Evolutionary conservation across 2,888 invertebrate species (phyloP), one percentile per base, ranked within the genome.

Genomic region (Cataglyphis cursor): DNA sequence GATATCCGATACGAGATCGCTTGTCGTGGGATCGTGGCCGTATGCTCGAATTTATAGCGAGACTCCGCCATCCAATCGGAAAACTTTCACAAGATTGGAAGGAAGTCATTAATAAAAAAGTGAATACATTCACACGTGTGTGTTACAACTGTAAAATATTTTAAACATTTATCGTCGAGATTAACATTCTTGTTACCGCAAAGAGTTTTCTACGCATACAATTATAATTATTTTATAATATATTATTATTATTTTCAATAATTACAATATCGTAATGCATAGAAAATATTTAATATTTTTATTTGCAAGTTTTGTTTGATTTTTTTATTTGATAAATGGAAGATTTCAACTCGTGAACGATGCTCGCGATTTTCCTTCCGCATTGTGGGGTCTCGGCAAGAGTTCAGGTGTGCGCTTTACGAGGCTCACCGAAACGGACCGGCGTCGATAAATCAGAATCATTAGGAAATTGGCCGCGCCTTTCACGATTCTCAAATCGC

Each of bases 391-490:
- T 88, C 88, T 57, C 51, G 59, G 35, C 48, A 48, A 54, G 59
- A 44, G 38, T 57, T 51, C 41, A 64, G 31, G 66, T 59, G 57
- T n/a, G 68, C 51, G 68, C 51, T 62, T 85, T 84, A 61, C 80
- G 48, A 44, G 65, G 82, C 82, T 81, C 70, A 85, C 82, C 85
- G 87, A 87, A 89, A 88, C 88, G 82, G 83, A 76, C 86, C 73
- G 73, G 64, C 72, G 83, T 57, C 82, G 72, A 88, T 92, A 92
- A 92, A 92, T 92, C 92, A 92, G 90, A 87, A 91, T 92, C 91
- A 91, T 92, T 92, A 92, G 88, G 82, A 84, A 89, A 92, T 92
- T 89, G 89, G 90, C 88, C 88, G 87, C 89, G 87, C 82, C 89
- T 87, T 85, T 89, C 90, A 87, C 81, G 84, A 85, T 85, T 89